Evolutionary conservation across 2,888 invertebrate species (phyloP), one percentile per base, ranked within the genome.

Genomic region (Nymphalis c-album): DNA sequence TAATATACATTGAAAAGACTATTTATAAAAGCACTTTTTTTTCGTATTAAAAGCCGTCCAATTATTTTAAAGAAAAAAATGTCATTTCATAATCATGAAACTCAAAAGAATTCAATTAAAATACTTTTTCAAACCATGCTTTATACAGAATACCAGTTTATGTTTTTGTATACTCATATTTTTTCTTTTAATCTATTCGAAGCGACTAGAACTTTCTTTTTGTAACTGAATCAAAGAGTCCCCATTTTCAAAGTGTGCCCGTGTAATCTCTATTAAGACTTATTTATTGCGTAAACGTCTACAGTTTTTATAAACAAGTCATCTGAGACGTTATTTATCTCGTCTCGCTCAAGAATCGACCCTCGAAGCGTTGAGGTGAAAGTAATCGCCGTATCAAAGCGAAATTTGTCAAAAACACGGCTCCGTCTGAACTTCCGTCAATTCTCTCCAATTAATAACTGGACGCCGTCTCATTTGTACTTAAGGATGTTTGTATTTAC

Each of bases 381-480:
- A 90, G 86, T 90, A 92, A 92, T 91, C 90, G 87, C 80, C 84
- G 89, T 91, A 91, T 92, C 91, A 91, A 92, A 91, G 90, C 83
- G 81, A 86, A 91, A 91, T 91, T 92, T 92, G 92, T 92, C 91
- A 91, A 91, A 92, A 91, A 91, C 91, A 91, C 85, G 86, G 84
- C 84, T 84, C 82, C 78, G 81, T 83, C 83, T 87, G 87, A 87
- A 88, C 87, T 89, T 89, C 88, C 88, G 90, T 91, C 92, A 91
- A 92, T 92, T 91, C 90, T 80, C 83, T 88, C 89, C 91, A 91
- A 92, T 92, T 92, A 92, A 92, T 91, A 91, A 91, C 86, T 85
- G 83, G 76, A 67, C 50, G 50, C 72, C 69, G 61, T 85, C 87
- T 75, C 84, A 76, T 74, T 88, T 73, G 18, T 59, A 47, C 86